phyloP scores from a whole-genome alignment of 2,888 invertebrate genomes.

The Synanthedon vespiformis region DNA sequence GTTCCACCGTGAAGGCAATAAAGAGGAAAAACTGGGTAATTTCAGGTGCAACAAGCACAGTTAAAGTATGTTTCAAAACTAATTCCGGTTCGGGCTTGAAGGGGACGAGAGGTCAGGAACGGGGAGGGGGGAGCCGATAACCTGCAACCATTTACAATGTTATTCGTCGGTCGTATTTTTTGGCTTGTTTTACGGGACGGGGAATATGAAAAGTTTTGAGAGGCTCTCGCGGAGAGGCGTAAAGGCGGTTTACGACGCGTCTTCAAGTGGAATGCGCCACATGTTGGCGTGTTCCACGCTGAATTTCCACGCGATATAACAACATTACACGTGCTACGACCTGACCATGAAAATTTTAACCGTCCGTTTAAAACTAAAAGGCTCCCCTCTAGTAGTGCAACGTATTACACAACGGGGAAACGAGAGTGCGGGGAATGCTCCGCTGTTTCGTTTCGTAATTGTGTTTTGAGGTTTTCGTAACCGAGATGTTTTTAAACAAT shows the following conservation, averaged over 20 bases:
- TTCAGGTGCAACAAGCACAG: slow-evolving; percentile 47
- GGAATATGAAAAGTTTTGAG: slow-evolving; percentile 70
- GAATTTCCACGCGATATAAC: slow-evolving; percentile 52
- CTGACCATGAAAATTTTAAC: slow-evolving; percentile 68
- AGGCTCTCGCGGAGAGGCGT: slow-evolving; percentile 59
- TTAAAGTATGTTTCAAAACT: slow-evolving; percentile 64
- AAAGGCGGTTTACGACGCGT: slow-evolving; percentile 68
- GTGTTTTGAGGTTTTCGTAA: slow-evolving; percentile 23
- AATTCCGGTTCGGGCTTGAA: slow-evolving; percentile 42
- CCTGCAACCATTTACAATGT: slow-evolving; percentile 66
- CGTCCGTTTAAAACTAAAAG: slow-evolving; percentile 47
- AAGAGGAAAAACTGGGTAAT: slow-evolving; percentile 36
- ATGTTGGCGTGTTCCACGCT: slow-evolving; percentile 47
- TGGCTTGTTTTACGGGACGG: slow-evolving; percentile 62
- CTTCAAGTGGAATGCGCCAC: slow-evolving; percentile 62
- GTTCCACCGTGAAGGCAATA: slow-evolving; percentile 21
- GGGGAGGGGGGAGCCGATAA: slow-evolving; percentile 35
- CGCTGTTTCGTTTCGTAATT: background rate
- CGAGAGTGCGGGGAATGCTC: slow-evolving; percentile 18
- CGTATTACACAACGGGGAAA: slow-evolving; percentile 15
- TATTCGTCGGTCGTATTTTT: slow-evolving; percentile 67
- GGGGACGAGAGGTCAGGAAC: slow-evolving; percentile 26
- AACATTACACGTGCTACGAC: slow-evolving; percentile 60
- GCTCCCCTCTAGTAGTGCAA: slow-evolving; percentile 17
- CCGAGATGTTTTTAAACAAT: slow-evolving; percentile 41